Percentiles rank a stretch among this genome's conserved stretches.
phyloP scores from a whole-genome alignment of 2,797 vertebrate genomes.

The Ataeniobius toweri region DNA sequence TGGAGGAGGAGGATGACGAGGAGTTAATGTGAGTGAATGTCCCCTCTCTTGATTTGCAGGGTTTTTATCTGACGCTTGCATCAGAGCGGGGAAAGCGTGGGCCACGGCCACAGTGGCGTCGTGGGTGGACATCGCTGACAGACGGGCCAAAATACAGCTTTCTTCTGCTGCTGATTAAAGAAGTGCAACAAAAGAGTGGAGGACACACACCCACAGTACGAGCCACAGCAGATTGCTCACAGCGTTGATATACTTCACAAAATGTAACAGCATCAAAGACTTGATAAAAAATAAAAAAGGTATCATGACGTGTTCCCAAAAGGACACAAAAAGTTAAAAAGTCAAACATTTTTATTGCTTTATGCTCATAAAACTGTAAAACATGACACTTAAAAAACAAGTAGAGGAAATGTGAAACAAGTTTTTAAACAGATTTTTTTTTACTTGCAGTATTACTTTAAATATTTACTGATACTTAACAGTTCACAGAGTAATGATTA shows the following conservation, averaged over 20 bases:
- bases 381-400: constrained; percentile 26
- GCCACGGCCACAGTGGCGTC: constrained; percentile 67
- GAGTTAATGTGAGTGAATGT: constrained; percentile 48
- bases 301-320: constrained; percentile 18
- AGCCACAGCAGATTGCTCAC: constrained; percentile 19
- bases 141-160: constrained; percentile 77
- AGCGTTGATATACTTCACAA: constrained; percentile 35
- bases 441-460: constrained; percentile 50
- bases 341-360: constrained; percentile 72
- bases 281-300: constrained; percentile 12
- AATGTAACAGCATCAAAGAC: constrained; percentile 46
- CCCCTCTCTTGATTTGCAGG: constrained; percentile 64
- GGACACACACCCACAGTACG: constrained; percentile 40
- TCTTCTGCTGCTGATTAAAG: constrained; percentile 84
- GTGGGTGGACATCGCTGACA: constrained; percentile 71
- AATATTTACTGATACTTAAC: constrained; percentile 36
- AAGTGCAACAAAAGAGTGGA: constrained; percentile 67
- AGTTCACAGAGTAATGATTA: neutral
- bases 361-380: constrained; percentile 47
- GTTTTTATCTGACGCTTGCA: constrained; percentile 75
- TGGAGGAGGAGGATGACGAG: constrained; percentile 27
- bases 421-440: constrained; percentile 51
- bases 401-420: constrained; percentile 37
- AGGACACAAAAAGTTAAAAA: constrained; percentile 49
- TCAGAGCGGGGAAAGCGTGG: constrained; percentile 75